A percentile compares a stretch with the other conserved stretches of the same genome.
Conservation (phyloP, 2,888 invertebrate genomes). For the Hydropsyche betteni region DNA sequence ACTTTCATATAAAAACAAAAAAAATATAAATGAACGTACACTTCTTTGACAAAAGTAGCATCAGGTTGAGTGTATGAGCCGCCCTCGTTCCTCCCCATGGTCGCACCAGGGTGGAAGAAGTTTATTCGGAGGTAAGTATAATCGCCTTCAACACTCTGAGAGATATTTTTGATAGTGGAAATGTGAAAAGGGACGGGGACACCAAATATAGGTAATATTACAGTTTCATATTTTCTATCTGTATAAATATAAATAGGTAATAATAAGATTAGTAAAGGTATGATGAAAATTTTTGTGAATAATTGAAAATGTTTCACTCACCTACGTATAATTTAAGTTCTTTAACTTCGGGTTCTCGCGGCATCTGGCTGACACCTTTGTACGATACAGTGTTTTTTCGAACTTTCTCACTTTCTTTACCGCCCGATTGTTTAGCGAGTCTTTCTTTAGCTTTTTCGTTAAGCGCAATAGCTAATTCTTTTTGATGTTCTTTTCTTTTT, state of each 20-base stretch:
- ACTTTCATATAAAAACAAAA: constrained; percentile 14
- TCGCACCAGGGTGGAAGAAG: constrained; percentile 98
- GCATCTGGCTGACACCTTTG: constrained; percentile 91
- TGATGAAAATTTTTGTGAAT: neutral
- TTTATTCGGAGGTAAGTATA: constrained; percentile 98
- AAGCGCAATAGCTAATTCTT: constrained; percentile 87
- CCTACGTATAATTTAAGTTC: constrained; percentile 95
- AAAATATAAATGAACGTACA: constrained; percentile 63
- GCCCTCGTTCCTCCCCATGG: constrained; percentile 93
- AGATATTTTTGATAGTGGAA: constrained; percentile 98
- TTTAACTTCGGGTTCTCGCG: constrained; percentile 90
- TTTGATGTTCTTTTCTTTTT: constrained; percentile 95
- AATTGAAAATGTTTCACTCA: constrained; percentile 59
- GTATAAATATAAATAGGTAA: constrained; percentile 53
- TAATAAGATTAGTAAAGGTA: constrained; percentile 1
- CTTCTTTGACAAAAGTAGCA: constrained; percentile 97
- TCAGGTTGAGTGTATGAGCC: constrained; percentile 93
- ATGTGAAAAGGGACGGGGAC: constrained; percentile 98
- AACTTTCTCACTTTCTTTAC: constrained; percentile 87
- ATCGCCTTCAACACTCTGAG: constrained; percentile 98
- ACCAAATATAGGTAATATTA: constrained; percentile 97
- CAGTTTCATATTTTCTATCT: constrained; percentile 97
- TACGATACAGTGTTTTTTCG: constrained; percentile 96
- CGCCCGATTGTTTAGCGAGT: constrained; percentile 85
- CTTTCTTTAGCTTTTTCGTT: constrained; percentile 95